Conservation (phyloP, 2,113 vertebrate genomes). For the Myxocyprinus asiaticus region DNA sequence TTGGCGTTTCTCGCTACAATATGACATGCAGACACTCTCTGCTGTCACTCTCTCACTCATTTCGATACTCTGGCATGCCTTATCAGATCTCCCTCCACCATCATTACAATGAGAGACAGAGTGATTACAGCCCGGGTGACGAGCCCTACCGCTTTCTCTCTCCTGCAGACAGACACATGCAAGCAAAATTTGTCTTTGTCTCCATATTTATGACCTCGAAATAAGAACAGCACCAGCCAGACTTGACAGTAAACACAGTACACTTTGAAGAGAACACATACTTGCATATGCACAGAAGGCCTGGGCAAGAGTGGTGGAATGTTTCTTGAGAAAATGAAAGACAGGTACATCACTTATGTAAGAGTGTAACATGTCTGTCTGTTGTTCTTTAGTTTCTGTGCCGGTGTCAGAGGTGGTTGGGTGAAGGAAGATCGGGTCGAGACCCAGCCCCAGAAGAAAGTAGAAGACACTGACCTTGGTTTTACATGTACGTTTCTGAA, state of each 20-base stretch:
- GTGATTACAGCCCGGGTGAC: no score
- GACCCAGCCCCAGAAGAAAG: slow-evolving; percentile 68
- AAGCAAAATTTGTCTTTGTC: neutral
- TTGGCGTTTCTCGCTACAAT: no score
- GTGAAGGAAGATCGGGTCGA: slow-evolving; percentile 72
- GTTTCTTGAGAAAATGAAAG: neutral
- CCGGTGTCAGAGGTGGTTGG: slow-evolving; percentile 71
- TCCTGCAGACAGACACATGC: no score
- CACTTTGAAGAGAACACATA: neutral
- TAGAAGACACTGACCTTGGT: slow-evolving; percentile 72
- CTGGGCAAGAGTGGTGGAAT: slow-evolving; percentile 9
- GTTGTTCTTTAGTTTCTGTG: slow-evolving; percentile 70
- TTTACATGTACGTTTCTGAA: slow-evolving; percentile 71
- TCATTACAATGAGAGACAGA: no score
- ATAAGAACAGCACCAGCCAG: neutral
- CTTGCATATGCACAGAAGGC: no score
- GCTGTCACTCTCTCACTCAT: no score
- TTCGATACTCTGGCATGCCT: no score
- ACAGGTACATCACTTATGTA: no score
- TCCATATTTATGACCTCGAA: neutral
- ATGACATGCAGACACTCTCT: no score
- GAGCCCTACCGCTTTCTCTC: no score
- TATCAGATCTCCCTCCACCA: no score
- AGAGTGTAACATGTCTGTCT: slow-evolving; percentile 9
- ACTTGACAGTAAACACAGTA: neutral